Evolutionary conservation across 2,113 vertebrate genomes (phyloP), one percentile per base, ranked within the genome.

Genomic region (Zosterops borbonicus): DNA sequence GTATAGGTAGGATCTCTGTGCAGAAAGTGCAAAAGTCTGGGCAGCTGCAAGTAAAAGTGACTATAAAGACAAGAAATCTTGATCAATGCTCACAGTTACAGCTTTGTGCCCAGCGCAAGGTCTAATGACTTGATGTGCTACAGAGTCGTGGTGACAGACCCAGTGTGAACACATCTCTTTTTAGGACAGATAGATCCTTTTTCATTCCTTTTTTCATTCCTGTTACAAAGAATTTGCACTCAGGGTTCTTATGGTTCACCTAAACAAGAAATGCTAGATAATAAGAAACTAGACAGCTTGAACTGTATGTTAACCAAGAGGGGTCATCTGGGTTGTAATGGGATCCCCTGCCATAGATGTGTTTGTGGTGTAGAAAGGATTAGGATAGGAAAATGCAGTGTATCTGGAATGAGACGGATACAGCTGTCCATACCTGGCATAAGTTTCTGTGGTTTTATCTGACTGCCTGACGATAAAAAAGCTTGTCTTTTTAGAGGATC

Each of bases 391-490:
- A 92, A 96, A 95, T 15, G 22, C 53, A 90, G 35, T 64, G 70
- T n/a, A 70, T 58, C 46, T 87, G 41, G 12, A 86, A 70, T 49
- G 33, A 67, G 76, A 52, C 4, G 27, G 59, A 52, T 95, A 80
- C 94, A 96, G 78, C 93, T 97, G 94, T 12, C 3, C 58, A 60
- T 96, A 89, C 67, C 86, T 85, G 74, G 42, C 67, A 68, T 83
- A 85, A 77, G 49, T 95, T 87, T 95, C 91, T 84, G 55, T 50
- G 22, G 7, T 90, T 76, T 35, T 75, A 67, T 87, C 65, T 91
- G 90, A 90, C 69, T 93, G 42, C 65, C 75, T 94, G 76, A 64
- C 70, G 77, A n/a, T 83, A 95, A 89, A 90, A 97, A 97, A 97
- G 79, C 46, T 53, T 83, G 68, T 94, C 94, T 95, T 96, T 93